Evolutionary conservation across 2,888 invertebrate genomes (phyloP), one percentile per base, ranked within the genome.

Genomic region (Caenorhabditis afra): DNA sequence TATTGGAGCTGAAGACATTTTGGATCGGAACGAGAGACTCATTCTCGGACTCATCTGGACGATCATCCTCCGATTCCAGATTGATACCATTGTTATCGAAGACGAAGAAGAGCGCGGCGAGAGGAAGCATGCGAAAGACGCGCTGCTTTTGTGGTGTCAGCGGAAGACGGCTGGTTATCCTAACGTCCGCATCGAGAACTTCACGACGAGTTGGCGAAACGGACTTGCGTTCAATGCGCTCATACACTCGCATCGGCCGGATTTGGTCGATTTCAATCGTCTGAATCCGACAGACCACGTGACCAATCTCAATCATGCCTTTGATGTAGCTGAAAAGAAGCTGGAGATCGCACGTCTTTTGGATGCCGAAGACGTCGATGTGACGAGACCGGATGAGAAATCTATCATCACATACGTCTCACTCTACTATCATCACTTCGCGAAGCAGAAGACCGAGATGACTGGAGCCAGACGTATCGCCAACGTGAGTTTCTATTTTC

Each of bases 11-110:
- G 97, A 98, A 92, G 98, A 99, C 91, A 98, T 99, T 85, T 96
- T 97, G 81, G 98, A 99, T 91, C 96, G 97, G 39, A 98, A 98
- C 92, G 96, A 96, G 50, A 93, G 97, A 59, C 93, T 99, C 83
- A 99, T 98, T 91, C 94, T 99, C 83, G 98, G 98, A 87, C 93
- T 99, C 64, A 97, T 99, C 87, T 99, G 98, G 98, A 99, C 98
- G 79, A 99, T 99, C 90, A 99, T 99, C 92, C 93, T 99, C 85
- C 93, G 98, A 80, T 99, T 99, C 93, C 97, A 98, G 93, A 99
- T 99, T 88, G 97, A 97, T 92, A 96, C 96, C 93, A 97, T 97
- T 88, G 96, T 96, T 92, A 96, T 97, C 88, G 96, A 96, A 95
- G 96, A 96, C 90, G 96, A 96, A 92, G 96, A 96, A 90, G 96